Base-by-base conservation (phyloP, 1,140 invertebrate genomes). In the Brachystomella parvula region DNA sequence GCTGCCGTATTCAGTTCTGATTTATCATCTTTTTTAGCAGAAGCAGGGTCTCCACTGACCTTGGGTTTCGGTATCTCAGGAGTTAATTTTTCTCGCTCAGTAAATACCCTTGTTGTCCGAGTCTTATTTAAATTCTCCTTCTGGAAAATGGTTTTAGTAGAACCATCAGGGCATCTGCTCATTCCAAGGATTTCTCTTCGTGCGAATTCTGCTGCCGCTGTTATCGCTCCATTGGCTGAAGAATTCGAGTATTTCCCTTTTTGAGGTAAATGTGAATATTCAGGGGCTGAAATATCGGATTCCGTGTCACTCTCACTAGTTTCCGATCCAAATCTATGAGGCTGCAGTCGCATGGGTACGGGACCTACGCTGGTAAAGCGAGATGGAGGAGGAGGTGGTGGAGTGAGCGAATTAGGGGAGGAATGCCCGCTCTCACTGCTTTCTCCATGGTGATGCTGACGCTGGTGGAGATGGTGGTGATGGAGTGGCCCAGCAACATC, bases 281-380 rank as follows among this genome's bases (percentile, higher is more conserved):
- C 69, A 19, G 53, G 9, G 24, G 67, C 64, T 0, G 72, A 73
- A 1, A 73, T 64, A 59, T 73, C 72, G 0, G 72, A 73, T 29
- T 73, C 72, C 17, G 72, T 73, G 67, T 73, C 72, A 57, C 64
- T 67, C 63, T 73, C 72, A 59, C 64, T 67, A n/a, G 69, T 73
- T 56, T 73, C 72, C 47, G 66, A 69, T 26, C 72, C 72, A 29
- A 73, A 73, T 17, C 71, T 68, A 31, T 65, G 6, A 15, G 32
- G 30, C 17, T 12, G 56, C 56, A 17, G 12, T n/a, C 31, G 32
- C 6, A 30, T 19, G 30, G 12, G 26, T 21, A 15, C 44, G 17
- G 39, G 61, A 21, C 21, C 21, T 3, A 12, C 12, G 32, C 61
- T 31, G 21, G 28, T 72, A 19, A 72, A 67, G 30, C 71, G 26